Evolutionary conservation across 2,113 vertebrate species (phyloP), one percentile per base, ranked within the genome.

Genomic region (Nannobrachium achirus): DNA sequence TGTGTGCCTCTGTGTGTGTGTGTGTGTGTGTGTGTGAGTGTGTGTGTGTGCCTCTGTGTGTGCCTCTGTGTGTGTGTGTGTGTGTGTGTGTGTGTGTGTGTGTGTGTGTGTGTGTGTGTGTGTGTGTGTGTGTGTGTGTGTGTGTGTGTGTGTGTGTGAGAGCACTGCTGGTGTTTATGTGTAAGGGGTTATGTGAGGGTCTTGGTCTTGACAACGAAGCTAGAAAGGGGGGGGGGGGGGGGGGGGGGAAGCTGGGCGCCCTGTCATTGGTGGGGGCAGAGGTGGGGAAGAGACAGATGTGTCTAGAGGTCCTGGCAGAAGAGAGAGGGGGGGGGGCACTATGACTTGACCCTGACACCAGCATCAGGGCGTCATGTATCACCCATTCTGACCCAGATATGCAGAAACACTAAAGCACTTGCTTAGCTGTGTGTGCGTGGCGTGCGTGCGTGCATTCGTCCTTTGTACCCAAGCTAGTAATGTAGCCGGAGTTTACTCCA

Each of bases 121-220:
- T 69, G 46, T 18, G 1, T 55, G 42, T n/a, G n/a, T n/a, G n/a
- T n/a, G n/a, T n/a, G n/a, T n/a, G n/a, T n/a, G n/a, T n/a, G n/a
- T n/a, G n/a, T n/a, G n/a, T n/a, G n/a, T n/a, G 25, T 4, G 25
- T 1, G 25, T 4, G 25, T 33, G 25, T 33, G 25, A 33, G 25
- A n/a, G n/a, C 40, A 40, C 55, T 16, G 71, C 38, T 39, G 9
- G 56, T 69, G 69, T 42, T 48, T 76, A 50, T n/a, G 62, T 68
- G 38, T 14, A n/a, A n/a, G 60, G 57, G 64, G 81, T 53, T 71
- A 85, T 52, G 52, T 38, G 80, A 55, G 45, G 46, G 79, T 78
- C 69, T 58, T 66, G 61, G 72, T 80, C 83, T 75, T 66, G 80
- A 81, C 64, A 56, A 62, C 75, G 56, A 78, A 64, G 81, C 78